Evolutionary conservation across 1,140 invertebrate species (phyloP), one percentile per base, ranked within the genome.

Genomic region (Oedothorax gibbosus): DNA sequence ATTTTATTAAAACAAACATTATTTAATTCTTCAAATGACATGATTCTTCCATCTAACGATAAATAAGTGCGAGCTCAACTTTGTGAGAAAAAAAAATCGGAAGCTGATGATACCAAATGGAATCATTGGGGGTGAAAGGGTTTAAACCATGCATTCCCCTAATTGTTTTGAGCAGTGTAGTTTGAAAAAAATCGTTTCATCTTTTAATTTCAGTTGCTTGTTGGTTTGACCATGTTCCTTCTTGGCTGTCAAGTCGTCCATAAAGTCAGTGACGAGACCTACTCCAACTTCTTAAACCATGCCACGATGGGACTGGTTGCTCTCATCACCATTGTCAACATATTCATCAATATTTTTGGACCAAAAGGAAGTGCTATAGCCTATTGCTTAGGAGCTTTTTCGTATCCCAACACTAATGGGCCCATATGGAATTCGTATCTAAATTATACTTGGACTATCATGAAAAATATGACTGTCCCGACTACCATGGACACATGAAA

Each of bases 341-440:
- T 96, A 4, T 90, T 96, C 21, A 95, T 96, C 82, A 93, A 94
- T 51, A 93, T 94, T 35, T 96, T 96, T 88, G 83, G 83, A 6
- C 83, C 83, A 0, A 85, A 85, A 71, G 83, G 83, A 21, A 68
- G 53, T n/a, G 66, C 64, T 12, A 80, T 80, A 4, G 83, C 73
- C 21, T 15, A 75, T 1, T 85, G 83, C 18, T 60, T 85, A 1
- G 83, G 73, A 11, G 66, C 83, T 14, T 85, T 78, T 71, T 73
- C 83, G 6, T 77, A 78, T 71, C 54, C 73, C 0, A 85, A 85
- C 21, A 60, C 54, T 2, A 3, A 15, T 10, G 73, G 73, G 5
- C 35, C 73, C 9, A 10, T 78, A 21, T 85, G 65, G 73, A 69
- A n/a, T 7, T 18, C 53, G 4, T 78, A 78, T n/a, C 54, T 85